Base-by-base conservation (phyloP, 2,888 invertebrate species). In the Diaperis boleti region DNA sequence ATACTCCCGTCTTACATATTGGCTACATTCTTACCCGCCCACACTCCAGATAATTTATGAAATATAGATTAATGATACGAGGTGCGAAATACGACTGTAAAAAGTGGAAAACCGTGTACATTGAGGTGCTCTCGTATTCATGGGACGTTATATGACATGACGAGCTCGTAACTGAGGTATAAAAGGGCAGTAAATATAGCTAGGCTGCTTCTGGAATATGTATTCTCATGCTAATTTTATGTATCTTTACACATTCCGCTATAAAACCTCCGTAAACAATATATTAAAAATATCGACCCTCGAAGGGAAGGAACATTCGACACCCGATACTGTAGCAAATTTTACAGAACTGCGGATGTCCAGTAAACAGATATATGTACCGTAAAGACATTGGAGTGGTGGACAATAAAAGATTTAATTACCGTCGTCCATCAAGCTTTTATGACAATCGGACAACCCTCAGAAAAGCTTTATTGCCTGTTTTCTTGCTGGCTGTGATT, bases 151-250 rank as follows among this genome's bases (percentile, higher is more conserved):
- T 76, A 75, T 72, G 74, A 75, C 73, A 76, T 77, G 77, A 77
- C 76, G 76, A 74, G 72, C 70, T 73, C 73, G 68, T 78, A 78
- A 79, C 76, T 67, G 72, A 74, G 75, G 71, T 76, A 76, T 79
- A 78, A 79, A 79, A 79, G 72, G 66, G 74, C 74, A 74, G 76
- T 79, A 79, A 79, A 79, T 78, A 76, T 72, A 69, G 72, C 70
- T 66, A 69, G 71, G 64, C 71, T 71, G 73, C 75, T 74, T 69
- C 72, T 72, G 75, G 72, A 73, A 74, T 76, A 73, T 74, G 74
- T 73, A 76, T 76, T 76, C 74, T 76, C 76, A 76, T 76, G 75
- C 74, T 74, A 76, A 76, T 76, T 76, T 74, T 73, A 72, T 72
- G 72, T 69, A 62, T 65, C 69, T 66, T 66, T 66, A 65, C 64